phyloP scores from a whole-genome alignment of 2,113 vertebrate species.

The Buteo buteo region DNA sequence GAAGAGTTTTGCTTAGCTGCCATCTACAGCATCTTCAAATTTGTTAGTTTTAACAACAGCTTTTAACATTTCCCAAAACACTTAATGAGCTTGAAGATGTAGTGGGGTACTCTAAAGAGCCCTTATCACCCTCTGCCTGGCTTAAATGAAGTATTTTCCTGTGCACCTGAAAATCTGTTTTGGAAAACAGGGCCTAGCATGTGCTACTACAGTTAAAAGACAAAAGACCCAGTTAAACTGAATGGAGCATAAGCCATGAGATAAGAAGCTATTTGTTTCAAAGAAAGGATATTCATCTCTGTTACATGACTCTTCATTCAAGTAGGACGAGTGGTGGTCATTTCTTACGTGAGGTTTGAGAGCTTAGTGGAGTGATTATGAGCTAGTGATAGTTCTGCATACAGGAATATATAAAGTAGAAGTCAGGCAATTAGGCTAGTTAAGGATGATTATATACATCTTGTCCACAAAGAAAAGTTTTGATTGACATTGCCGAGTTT shows the following conservation, averaged over 20 bases:
- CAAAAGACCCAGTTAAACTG: neutral
- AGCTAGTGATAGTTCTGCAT: neutral
- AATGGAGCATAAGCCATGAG: neutral
- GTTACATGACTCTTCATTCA: neutral
- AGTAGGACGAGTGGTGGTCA: neutral
- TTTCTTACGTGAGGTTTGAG: neutral
- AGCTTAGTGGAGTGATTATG: neutral
- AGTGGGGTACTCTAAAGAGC: neutral
- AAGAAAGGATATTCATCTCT: neutral
- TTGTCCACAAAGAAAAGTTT: neutral
- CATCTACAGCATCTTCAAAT: neutral
- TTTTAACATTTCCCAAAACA: neutral
- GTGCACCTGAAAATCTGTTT: neutral
- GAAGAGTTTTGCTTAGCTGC: neutral
- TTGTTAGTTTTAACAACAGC: neutral
- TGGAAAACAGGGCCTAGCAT: neutral
- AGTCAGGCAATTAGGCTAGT: neutral
- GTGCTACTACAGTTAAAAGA: neutral
- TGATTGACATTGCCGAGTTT: neutral
- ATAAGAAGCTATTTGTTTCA: neutral
- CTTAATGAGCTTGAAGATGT: neutral
- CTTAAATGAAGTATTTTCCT: neutral
- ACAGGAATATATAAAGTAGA: neutral
- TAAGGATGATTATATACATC: neutral
- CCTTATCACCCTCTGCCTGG: neutral